Conservation (phyloP, 1,140 invertebrate genomes). For the Rhopalosiphum padi region DNA sequence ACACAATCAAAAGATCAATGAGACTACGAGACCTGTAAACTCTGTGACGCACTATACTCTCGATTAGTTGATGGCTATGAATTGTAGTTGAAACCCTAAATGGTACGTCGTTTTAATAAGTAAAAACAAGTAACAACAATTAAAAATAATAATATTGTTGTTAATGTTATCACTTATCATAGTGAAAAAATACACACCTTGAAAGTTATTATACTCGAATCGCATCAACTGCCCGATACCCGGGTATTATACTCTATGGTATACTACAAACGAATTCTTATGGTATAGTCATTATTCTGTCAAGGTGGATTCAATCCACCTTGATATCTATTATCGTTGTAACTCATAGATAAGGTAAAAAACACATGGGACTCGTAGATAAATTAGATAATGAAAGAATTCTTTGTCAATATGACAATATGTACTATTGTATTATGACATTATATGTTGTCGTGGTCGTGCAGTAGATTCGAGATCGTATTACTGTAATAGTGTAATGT, state of each 20-base stretch:
- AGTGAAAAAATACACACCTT: neutral
- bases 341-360: neutral
- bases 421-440: too few species aligned
- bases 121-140: conserved; percentile 16
- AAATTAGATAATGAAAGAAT: neutral
- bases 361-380: neutral
- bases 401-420: neutral
- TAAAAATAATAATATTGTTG: conserved; percentile 14
- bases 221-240: too few species aligned
- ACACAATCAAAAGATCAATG: neutral
- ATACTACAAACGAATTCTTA: neutral
- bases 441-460: too few species aligned
- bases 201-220: neutral
- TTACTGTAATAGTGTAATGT: too few species aligned
- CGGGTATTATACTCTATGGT: too few species aligned
- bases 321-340: neutral
- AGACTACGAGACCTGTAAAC: neutral
- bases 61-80: neutral
- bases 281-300: too few species aligned
- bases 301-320: too few species aligned
- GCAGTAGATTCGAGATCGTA: too few species aligned
- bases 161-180: conserved; percentile 1
- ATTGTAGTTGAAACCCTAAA: neutral
- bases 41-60: conserved; percentile 7
- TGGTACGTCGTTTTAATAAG: neutral